Conservation (phyloP, 2,888 invertebrate genomes). For the Drosophila sordidula region DNA sequence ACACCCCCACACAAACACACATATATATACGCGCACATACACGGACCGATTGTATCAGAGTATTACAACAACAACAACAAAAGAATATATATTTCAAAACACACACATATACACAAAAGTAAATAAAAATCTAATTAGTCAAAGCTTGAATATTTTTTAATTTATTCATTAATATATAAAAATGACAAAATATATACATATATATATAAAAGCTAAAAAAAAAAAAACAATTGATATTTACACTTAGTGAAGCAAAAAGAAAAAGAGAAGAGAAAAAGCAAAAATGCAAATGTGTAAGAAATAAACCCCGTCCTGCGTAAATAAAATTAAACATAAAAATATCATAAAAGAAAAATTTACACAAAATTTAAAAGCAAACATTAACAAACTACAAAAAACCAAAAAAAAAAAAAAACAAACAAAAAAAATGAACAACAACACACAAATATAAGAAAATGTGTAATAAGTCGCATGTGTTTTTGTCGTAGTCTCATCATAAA, state of each 20-base stretch:
- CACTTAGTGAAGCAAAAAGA: slow-evolving; percentile 81
- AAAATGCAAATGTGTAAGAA: slow-evolving; percentile 80
- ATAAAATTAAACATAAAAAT: slow-evolving; percentile 78
- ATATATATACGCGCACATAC: slow-evolving; percentile 17
- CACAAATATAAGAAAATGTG: slow-evolving; percentile 60
- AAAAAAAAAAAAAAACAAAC: slow-evolving; percentile 53
- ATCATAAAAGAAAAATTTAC: slow-evolving; percentile 80
- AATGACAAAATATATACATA: slow-evolving; percentile 58
- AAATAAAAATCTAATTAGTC: slow-evolving; percentile 74
- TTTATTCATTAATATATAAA: slow-evolving; percentile 75
- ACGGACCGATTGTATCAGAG: slow-evolving; percentile 19
- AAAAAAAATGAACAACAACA: slow-evolving; percentile 61
- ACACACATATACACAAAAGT: slow-evolving; percentile 28
- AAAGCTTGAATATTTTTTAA: slow-evolving; percentile 83
- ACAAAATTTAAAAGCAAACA: slow-evolving; percentile 73
- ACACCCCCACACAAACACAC: slow-evolving; percentile 2
- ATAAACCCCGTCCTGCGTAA: slow-evolving; percentile 84
- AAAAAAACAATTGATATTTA: slow-evolving; percentile 81
- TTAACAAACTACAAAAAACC: slow-evolving; percentile 59
- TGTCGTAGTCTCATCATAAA: slow-evolving; percentile 80
- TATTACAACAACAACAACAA: slow-evolving; percentile 21
- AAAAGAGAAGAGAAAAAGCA: slow-evolving; percentile 61
- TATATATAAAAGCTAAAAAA: slow-evolving; percentile 46
- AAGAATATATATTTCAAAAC: slow-evolving; percentile 30
- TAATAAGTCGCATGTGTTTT: slow-evolving; percentile 79